Percentiles rank a stretch among this genome's conserved stretches.
These are phyloP conservation scores for Peromyscus melanophrys DNA, from an alignment of 2,797 vertebrate species.

Conservation along the genomic window DNA sequence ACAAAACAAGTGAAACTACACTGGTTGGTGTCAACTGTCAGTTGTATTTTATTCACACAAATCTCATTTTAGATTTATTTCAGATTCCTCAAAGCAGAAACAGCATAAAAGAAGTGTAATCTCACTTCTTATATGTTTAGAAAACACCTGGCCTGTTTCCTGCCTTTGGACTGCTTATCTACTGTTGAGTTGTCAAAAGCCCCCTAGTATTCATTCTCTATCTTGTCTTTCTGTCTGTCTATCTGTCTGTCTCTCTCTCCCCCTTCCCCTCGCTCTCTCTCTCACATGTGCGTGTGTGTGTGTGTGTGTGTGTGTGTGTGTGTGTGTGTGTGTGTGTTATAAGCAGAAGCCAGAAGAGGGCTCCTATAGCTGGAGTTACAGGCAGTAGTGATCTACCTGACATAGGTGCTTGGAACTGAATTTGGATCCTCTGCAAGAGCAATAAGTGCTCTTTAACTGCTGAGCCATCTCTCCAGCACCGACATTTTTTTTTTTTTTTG, in stretches of 20 bases:
- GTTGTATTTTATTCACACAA: slow-evolving; percentile 70
- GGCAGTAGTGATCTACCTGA: background rate
- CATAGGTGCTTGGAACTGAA: background rate
- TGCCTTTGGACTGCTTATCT: slow-evolving; percentile 43
- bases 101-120: slow-evolving; percentile 42
- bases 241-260: background rate
- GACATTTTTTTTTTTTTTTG: background rate
- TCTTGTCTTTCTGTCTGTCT: background rate
- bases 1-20: slow-evolving; percentile 69
- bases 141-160: slow-evolving; percentile 63
- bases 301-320: background rate
- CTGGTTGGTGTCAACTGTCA: slow-evolving; percentile 55
- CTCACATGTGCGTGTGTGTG: too few relatives aligned
- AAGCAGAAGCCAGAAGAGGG: background rate
- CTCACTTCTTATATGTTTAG: background rate
- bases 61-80: slow-evolving; percentile 70
- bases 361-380: background rate
- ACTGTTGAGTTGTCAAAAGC: slow-evolving; percentile 10
- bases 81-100: slow-evolving; percentile 61
- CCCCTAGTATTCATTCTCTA: slow-evolving; percentile 16
- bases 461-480: background rate
- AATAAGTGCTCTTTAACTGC: background rate
- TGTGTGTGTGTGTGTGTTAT: background rate
- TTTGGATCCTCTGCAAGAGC: background rate
- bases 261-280: too few relatives aligned